Conservation (phyloP, 2,888 invertebrate genomes). For the Plagodis dolabraria region DNA sequence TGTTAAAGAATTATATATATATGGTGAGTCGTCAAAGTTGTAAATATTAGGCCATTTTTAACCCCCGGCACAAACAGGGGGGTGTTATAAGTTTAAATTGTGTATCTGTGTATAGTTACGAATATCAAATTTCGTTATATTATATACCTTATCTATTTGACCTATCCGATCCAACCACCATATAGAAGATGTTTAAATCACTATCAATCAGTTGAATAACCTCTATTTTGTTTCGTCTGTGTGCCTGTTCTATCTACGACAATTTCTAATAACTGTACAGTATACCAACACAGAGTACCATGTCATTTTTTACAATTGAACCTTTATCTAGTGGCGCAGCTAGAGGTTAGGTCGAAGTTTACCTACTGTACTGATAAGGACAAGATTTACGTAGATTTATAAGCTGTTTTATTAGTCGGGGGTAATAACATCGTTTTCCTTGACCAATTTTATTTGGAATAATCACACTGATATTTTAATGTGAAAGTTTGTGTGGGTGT, state of each 20-base stretch:
- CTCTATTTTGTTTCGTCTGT: neutral
- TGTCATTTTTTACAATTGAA: constrained; percentile 29
- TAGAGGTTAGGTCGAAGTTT: constrained; percentile 33
- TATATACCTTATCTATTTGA: too few relatives aligned
- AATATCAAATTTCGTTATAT: too few relatives aligned
- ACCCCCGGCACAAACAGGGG: too few relatives aligned
- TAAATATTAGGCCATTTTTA: too few relatives aligned
- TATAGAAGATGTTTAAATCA: too few relatives aligned
- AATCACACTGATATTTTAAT: too few relatives aligned
- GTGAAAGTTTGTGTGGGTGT: too few relatives aligned
- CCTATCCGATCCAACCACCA: too few relatives aligned
- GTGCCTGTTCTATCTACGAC: neutral
- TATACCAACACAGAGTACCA: constrained; percentile 5
- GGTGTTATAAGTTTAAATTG: too few relatives aligned
- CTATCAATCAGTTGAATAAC: neutral
- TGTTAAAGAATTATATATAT: too few relatives aligned
- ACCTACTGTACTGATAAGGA: constrained; percentile 19
- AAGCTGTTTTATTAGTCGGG: neutral
- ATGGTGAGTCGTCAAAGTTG: too few relatives aligned
- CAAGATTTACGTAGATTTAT: neutral
- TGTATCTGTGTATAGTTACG: too few relatives aligned
- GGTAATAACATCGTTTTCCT: constrained; percentile 1
- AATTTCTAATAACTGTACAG: neutral
- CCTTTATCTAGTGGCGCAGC: constrained; percentile 44
- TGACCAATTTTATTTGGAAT: constrained; percentile 5